Evolutionary conservation across 1,140 invertebrate species (phyloP).

Genomic region (Asobara japonica): DNA sequence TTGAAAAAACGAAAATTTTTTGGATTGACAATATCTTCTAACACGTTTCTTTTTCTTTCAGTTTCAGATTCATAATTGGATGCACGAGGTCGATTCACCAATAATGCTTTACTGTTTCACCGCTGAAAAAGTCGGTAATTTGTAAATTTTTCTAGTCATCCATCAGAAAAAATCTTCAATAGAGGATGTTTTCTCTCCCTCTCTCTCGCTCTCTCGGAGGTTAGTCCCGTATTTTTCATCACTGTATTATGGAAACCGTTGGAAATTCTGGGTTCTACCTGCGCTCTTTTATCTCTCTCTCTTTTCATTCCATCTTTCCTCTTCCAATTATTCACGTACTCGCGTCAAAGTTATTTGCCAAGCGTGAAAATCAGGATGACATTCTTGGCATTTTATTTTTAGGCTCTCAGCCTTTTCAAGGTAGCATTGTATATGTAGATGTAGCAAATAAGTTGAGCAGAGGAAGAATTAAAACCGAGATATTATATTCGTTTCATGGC

Average conservation of each 20-base stretch:
- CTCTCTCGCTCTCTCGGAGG: not conserved
- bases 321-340: not conserved
- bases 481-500: too few species aligned
- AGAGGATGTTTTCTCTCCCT: not conserved
- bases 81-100: not conserved
- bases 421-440: not conserved
- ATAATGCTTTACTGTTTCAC: not conserved
- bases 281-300: not conserved
- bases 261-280: not conserved
- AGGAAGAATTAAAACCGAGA: not conserved
- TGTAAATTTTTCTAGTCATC: not conserved
- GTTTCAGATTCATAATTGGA: not conserved
- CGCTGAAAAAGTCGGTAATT: not conserved
- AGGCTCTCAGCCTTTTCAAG: not conserved
- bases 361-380: constrained; percentile 9
- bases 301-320: not conserved
- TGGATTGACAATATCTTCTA: not conserved
- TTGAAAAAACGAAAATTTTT: not conserved
- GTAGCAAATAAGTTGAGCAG: not conserved
- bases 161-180: not conserved
- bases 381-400: not conserved
- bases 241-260: not conserved
- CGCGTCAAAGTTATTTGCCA: not conserved
- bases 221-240: too few species aligned
- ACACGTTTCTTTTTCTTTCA: not conserved